Evolutionary conservation across 2,113 vertebrate genomes (phyloP).

Genomic region (Merops nubicus): DNA sequence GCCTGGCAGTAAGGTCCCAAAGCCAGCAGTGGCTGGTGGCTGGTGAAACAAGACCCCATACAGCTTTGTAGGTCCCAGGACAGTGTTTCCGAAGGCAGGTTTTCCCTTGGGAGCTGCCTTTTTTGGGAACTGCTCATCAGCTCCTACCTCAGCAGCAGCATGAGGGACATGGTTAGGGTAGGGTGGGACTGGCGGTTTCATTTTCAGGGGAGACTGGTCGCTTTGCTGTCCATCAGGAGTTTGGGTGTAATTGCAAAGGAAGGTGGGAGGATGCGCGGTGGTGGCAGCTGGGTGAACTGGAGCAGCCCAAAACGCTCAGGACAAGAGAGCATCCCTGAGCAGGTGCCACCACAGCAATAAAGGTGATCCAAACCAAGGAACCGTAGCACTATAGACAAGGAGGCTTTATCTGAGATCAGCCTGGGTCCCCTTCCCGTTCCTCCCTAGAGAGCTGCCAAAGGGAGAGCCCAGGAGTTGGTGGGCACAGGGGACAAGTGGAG

Average conservation of each 20-base stretch:
- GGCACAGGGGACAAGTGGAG: background rate
- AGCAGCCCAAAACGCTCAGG: rapidly evolving
- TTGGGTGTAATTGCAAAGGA: rapidly evolving
- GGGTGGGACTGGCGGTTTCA: background rate
- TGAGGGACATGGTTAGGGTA: background rate
- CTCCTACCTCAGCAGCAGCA: background rate
- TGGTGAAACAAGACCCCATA: background rate
- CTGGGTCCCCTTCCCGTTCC: background rate
- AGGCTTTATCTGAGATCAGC: background rate
- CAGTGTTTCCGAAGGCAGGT: background rate
- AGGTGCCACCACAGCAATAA: background rate
- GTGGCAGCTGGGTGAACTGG: background rate
- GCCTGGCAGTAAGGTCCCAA: background rate
- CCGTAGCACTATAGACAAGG: rapidly evolving
- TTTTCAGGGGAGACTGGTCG: background rate
- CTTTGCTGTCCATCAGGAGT: background rate
- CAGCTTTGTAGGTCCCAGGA: background rate
- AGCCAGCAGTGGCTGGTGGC: background rate
- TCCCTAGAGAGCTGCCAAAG: background rate
- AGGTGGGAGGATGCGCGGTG: background rate
- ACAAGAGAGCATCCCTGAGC: background rate
- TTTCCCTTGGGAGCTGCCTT: background rate
- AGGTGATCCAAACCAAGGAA: background rate
- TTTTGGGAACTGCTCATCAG: background rate
- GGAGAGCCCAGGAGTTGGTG: rapidly evolving